A percentile compares a stretch with the other conserved stretches of the same genome.
These are phyloP conservation scores for Psilopogon haemacephalus DNA, from an alignment of 2,113 vertebrate species.

Conservation along the genomic window DNA sequence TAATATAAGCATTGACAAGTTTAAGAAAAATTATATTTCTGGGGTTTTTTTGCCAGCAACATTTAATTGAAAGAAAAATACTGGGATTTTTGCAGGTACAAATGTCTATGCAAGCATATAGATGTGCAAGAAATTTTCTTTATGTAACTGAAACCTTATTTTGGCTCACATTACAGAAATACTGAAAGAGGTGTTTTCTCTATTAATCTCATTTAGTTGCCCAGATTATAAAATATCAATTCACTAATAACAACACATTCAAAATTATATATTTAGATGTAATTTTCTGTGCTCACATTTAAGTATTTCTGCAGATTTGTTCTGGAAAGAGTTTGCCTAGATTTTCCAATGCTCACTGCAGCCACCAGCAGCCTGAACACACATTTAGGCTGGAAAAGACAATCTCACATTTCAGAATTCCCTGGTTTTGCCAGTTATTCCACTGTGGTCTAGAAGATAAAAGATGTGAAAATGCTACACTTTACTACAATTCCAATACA, in stretches of 20 bases:
- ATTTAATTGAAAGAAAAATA: background rate
- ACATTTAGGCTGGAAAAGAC: background rate
- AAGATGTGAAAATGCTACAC: slow-evolving; percentile 51
- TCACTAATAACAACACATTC: background rate
- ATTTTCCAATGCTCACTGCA: slow-evolving; percentile 70
- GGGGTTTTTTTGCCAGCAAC: background rate
- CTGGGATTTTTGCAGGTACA: background rate
- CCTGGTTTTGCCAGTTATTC: slow-evolving; percentile 51
- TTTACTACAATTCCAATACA: slow-evolving; percentile 29
- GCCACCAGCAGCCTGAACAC: slow-evolving; percentile 35
- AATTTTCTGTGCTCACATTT: slow-evolving; percentile 47
- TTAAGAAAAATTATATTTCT: background rate
- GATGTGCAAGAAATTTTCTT: background rate
- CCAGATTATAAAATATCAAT: background rate
- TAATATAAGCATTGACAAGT: background rate
- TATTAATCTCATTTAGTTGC: background rate
- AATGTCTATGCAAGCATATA: background rate
- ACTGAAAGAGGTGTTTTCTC: background rate
- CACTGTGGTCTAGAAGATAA: background rate
- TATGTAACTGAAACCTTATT: background rate
- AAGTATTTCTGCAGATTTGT: slow-evolving; percentile 50
- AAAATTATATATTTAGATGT: background rate
- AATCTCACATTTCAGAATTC: slow-evolving; percentile 37
- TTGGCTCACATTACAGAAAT: background rate
- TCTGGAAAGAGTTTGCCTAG: slow-evolving; percentile 65